Base-by-base conservation (phyloP, 2,113 vertebrate genomes). In the Siniperca knerii region DNA sequence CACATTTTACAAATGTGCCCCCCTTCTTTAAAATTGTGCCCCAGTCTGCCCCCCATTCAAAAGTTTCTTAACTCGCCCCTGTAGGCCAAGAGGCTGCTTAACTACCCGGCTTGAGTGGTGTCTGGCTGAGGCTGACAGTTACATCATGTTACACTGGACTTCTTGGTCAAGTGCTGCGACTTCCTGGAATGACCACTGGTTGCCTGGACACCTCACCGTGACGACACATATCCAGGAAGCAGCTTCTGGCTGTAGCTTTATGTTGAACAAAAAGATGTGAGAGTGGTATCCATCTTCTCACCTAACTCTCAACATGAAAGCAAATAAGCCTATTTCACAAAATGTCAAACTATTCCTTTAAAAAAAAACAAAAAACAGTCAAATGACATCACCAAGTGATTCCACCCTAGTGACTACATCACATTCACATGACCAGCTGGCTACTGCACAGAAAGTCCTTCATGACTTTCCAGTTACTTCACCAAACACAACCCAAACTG, bases 401-500 rank as follows among this genome's bases (percentile, higher is more conserved):
- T 35, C 37, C 76, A 66, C 72, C 67, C 64, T 76, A 58, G 72
- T 55, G 72, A 83, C 62, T 25, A 35, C 54, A 55, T 77, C 78
- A 46, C 54, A 35, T 23, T 42, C 29, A 61, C 64, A 62, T 64
- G 77, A 62, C 25, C n/a, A 0, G 29, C 33, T 33, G 1, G 35
- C 35, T 37, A 37, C 16, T 13, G 8, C n/a, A 75, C 50, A 65
- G 62, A 44, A 82, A 84, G 37, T 35, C 25, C 25, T 35, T 42
- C 15, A 74, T 57, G 29, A 54, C 25, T 48, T 48, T 57, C 6
- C 81, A 60, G 29, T 81, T 48, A 65, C 16, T 44, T 64, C 52
- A 52, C 48, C 48, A 35, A 23, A 57, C 44, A 8, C 42, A 61
- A 67, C 37, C 46, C 29, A 78, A 54, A 77, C 15, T 35, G 37